phyloP scores from a whole-genome alignment of 1,140 invertebrate genomes.

The Acromyrmex echinatior region DNA sequence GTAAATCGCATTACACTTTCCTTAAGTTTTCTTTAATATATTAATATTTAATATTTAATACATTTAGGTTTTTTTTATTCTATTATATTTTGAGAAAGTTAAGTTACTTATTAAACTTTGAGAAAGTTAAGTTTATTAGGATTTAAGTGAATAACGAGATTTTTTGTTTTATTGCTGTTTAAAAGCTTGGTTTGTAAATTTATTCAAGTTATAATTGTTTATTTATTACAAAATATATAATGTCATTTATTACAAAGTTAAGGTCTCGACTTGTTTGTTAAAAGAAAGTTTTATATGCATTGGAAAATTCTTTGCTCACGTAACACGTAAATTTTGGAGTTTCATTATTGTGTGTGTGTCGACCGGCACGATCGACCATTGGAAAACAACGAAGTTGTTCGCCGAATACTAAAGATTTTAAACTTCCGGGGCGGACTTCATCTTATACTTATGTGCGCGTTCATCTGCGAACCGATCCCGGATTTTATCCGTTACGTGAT shows the following conservation, averaged over 20 bases:
- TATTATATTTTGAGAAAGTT: background rate
- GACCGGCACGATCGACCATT: slow-evolving; percentile 19
- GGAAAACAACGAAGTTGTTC: slow-evolving; percentile 52
- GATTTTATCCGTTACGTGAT: slow-evolving; percentile 48
- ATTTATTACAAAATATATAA: background rate
- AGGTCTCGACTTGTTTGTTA: background rate
- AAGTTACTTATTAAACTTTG: background rate
- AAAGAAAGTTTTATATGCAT: background rate
- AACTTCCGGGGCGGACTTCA: slow-evolving; percentile 64
- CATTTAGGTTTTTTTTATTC: background rate
- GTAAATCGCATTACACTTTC: background rate
- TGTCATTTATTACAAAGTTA: background rate
- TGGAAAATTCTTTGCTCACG: slow-evolving; percentile 35
- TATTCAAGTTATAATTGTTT: background rate
- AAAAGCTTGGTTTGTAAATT: background rate
- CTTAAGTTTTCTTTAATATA: background rate
- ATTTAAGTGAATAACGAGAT: background rate
- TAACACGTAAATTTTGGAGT: slow-evolving; percentile 68
- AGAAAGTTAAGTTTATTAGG: background rate
- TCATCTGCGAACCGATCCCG: slow-evolving; percentile 64
- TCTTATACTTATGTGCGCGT: slow-evolving; percentile 10
- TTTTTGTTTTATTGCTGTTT: background rate
- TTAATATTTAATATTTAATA: background rate
- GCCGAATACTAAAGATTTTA: slow-evolving; percentile 68
- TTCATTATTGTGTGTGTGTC: background rate